Evolutionary conservation across 1,140 invertebrate species (phyloP), one percentile per base, ranked within the genome.

Genomic region (Diorhabda sublineata): DNA sequence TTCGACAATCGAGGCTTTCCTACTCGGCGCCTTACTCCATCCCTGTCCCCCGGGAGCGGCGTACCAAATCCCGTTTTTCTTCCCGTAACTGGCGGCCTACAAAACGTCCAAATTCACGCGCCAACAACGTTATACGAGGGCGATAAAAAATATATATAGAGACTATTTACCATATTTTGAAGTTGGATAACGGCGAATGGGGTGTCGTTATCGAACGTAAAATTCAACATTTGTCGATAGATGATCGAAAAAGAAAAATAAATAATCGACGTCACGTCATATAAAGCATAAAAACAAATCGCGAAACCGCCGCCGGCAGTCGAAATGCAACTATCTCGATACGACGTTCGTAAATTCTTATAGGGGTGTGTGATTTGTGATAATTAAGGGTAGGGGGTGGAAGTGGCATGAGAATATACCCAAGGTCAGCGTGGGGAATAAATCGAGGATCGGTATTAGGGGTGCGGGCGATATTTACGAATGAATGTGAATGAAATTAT

Each of bases 1-100:
- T 78, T 91, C 89, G 70, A 90, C 89, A 71, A 90, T 89, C 64
- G 90, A 90, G 71, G 90, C 89, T 84, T 91, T 91, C 73, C 89
- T 86, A 73, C 88, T 87, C 41, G 86, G 85, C n/a, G 85, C 84
- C 65, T 87, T 82, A 65, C 80, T 81, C 75, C 78, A 81, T 57
- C 82, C 85, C 71, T 86, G 85, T 67, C 86, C 83, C 62, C 86
- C 84, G 8, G 87, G 87, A 7, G 89, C 87, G 43, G 89, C 87
- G 82, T 94, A 92, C 91, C 91, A 93, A 77, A 91, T 90, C 71
- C 91, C 91, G 83, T 92, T 92, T 83, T 93, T 94, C 82, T 93
- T 93, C 63, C 91, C 92, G 83, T 94, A 93, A 81, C 90, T 93
- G 66, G 91, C 91, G 77, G 91, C 90, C 92, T 91, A 77, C 26